These are phyloP conservation scores for Turritopsis dohrnii DNA, from an alignment of 30 jellyfish, hydroid and myxozoan genomes.

Conservation along the genomic window DNA sequence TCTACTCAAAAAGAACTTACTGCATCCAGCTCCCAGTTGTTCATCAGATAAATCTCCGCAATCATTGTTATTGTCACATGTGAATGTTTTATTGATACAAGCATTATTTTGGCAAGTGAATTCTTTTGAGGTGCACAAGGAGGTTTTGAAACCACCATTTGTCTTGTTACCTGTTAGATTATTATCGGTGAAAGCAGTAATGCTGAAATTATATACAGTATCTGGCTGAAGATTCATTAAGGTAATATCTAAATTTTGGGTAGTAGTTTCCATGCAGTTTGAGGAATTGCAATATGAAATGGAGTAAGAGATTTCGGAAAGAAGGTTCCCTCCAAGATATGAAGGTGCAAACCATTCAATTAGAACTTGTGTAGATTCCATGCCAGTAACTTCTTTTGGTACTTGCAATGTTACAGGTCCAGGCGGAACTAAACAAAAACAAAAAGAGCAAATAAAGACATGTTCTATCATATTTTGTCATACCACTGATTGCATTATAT, in stretches of 20 bases:
- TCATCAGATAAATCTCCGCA: conserved; percentile 3
- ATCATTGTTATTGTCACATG: neutral
- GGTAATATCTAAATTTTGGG: neutral
- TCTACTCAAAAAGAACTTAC: neutral
- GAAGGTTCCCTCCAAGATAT: neutral
- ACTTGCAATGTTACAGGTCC: neutral
- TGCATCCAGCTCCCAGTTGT: neutral
- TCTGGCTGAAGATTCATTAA: conserved; percentile 7
- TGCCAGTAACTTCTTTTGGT: neutral
- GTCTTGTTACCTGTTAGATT: neutral
- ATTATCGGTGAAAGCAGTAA: neutral
- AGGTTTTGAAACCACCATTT: neutral
- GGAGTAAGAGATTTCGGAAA: neutral
- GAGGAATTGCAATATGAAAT: neutral
- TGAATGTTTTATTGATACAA: neutral
- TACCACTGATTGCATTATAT: no score
- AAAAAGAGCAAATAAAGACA: neutral
- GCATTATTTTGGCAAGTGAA: neutral
- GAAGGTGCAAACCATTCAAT: neutral
- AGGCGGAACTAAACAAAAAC: neutral
- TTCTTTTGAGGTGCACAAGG: neutral
- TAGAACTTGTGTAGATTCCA: neutral
- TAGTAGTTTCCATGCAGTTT: neutral
- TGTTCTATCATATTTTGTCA: no score
- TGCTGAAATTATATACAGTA: neutral